These are phyloP conservation scores for Oceanodroma leucorhoa DNA, from an alignment of 2,797 vertebrate genomes.

Conservation along the genomic window DNA sequence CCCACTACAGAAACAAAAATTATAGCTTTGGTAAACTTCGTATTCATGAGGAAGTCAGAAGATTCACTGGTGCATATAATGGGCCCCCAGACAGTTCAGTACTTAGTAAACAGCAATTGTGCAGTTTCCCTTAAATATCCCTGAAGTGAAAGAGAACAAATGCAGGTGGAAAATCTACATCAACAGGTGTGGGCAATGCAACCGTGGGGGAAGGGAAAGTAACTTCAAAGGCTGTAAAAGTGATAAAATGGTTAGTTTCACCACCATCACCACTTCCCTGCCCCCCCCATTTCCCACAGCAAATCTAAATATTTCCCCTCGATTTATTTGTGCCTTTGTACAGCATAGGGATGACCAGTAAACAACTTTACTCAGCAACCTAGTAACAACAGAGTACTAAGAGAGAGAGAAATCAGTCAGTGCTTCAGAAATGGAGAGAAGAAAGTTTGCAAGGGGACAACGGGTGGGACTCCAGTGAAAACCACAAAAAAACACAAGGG, in stretches of 20 bases:
- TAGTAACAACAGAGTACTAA: not conserved
- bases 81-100: not conserved
- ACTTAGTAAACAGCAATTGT: not conserved
- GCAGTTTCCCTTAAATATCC: constrained; percentile 25
- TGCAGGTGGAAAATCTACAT: constrained; percentile 1
- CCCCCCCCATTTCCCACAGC: not conserved
- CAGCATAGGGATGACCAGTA: not conserved
- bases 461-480: not conserved
- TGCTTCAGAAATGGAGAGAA: not conserved
- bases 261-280: not conserved
- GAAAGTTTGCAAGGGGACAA: not conserved
- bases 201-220: not conserved
- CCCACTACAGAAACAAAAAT: not conserved
- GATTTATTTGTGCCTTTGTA: constrained; percentile 16
- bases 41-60: not conserved
- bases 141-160: constrained; percentile 28
- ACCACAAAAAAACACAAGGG: not conserved
- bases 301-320: constrained; percentile 26
- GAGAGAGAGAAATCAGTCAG: not conserved
- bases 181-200: not conserved
- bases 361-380: constrained; percentile 20
- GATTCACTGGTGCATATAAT: not conserved
- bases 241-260: constrained; percentile 34
- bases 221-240: constrained; percentile 19
- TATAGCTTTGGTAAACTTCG: not conserved